Percentiles rank a stretch among this genome's conserved stretches.
These are phyloP conservation scores for Callimorpha dominula DNA, from an alignment of 2,888 invertebrate genomes.

Conservation along the genomic window DNA sequence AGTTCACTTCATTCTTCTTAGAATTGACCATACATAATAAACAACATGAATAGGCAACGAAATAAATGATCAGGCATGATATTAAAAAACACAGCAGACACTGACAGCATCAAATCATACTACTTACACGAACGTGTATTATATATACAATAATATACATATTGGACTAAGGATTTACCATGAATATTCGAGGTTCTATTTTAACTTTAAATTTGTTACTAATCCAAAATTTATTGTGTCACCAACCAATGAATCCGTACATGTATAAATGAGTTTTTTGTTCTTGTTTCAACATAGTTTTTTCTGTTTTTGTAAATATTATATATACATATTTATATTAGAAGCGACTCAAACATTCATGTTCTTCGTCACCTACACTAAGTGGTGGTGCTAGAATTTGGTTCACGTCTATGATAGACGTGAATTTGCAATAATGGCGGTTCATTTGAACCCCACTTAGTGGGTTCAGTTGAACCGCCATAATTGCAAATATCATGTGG, in stretches of 20 bases:
- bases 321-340: no score
- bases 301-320: no score
- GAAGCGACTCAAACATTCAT: background rate
- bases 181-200: no score
- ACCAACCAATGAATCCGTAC: no score
- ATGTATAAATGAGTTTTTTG: background rate
- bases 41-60: background rate
- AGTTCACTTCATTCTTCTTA: conserved; percentile 9
- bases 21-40: background rate
- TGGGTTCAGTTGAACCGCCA: background rate
- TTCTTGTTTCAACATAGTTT: background rate
- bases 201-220: no score
- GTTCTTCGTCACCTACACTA: background rate
- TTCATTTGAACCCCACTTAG: no score
- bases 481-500: background rate
- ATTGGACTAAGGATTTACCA: no score
- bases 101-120: no score
- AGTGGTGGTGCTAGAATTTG: background rate
- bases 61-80: background rate
- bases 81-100: background rate
- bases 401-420: background rate
- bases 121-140: no score
- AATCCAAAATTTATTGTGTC: no score
- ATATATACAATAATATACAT: no score
- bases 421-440: no score